A percentile compares a stretch with the other conserved stretches of the same genome.
Conservation (phyloP, 1,140 invertebrate species). For the Leptopilina boulardi region DNA sequence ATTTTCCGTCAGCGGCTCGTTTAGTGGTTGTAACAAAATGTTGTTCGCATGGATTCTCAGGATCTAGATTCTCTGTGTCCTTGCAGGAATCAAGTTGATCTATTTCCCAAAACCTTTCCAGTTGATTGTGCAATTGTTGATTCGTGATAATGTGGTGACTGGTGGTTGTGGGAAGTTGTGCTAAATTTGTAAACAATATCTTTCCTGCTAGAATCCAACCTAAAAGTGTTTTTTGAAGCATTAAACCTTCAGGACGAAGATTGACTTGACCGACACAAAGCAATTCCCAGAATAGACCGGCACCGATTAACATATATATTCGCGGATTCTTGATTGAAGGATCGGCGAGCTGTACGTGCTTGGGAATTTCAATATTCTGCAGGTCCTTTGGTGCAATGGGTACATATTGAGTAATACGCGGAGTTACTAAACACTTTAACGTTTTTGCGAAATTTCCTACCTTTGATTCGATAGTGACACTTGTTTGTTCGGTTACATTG, state of each 20-base stretch:
- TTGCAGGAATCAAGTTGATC: conserved; percentile 35
- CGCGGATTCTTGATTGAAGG: conserved; percentile 1
- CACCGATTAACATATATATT: conserved; percentile 34
- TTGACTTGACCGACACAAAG: conserved; percentile 33
- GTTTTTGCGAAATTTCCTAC: neutral
- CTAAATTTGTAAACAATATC: too few species aligned
- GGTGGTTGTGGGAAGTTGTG: too few species aligned
- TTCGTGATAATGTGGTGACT: too few species aligned
- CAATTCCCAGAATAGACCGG: conserved; percentile 34
- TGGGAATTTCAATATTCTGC: neutral
- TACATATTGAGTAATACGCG: neutral
- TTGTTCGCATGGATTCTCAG: conserved; percentile 35
- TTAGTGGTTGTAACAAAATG: conserved; percentile 30
- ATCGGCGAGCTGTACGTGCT: conserved; percentile 8
- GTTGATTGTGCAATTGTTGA: neutral
- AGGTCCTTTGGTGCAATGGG: neutral
- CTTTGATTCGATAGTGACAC: neutral
- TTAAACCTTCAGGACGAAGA: neutral
- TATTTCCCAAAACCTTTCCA: conserved; percentile 40
- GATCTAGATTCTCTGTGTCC: neutral
- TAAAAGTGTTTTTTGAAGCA: conserved; percentile 25
- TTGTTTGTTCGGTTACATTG: neutral
- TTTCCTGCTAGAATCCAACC: conserved; percentile 36
- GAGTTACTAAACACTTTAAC: neutral
- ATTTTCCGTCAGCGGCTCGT: conserved; percentile 30